Base-by-base conservation (phyloP, 1,140 invertebrate genomes). In the Cecropterus lyciades region DNA sequence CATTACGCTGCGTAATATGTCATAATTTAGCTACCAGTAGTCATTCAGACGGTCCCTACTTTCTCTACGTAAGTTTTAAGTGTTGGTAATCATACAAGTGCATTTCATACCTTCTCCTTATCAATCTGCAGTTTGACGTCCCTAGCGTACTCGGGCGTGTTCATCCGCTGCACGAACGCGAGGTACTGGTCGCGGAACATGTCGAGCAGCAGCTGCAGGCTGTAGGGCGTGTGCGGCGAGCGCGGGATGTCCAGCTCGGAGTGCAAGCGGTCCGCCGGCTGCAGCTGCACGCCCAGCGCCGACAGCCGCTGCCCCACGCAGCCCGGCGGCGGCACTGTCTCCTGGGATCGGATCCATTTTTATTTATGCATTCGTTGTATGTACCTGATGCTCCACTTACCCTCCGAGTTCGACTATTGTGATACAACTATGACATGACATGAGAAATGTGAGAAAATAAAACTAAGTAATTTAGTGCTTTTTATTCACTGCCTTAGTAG, bases 241-340 rank as follows among this genome's bases (percentile, higher is more conserved):
- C 94, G 89, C 33, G 96, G 96, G 84, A 97, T 97, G 71, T 96
- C 95, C 72, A 97, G 90, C 92, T 98, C 97, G 65, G 95, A 95
- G 82, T 98, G 97, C 56, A 96, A 93, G 45, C 94, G 94, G 17
- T 93, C 93, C 7, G 93, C 88, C 69, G 93, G 91, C 68, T 94
- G 87, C 49, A 91, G 93, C 75, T 93, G 93, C 72, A 93, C 93
- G 56, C 94, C 95, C 33, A 97, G 87, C 13, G 95, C 95, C 8
- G 97, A 97, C 42, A 98, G 89, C 74, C 97, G 97, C 86, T 98
- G 97, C 85, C 98, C 97, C 43, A 98, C 96, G 77, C 97, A 98
- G 43, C 97, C 97, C 11, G 97, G 97, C 13, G 97, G 96, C 13
- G 97, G 96, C 13, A 84, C 83, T 42, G 89, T 91, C 72, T 87